Conservation (phyloP, 1,140 invertebrate genomes). For the Pogonomyrmex barbatus region DNA sequence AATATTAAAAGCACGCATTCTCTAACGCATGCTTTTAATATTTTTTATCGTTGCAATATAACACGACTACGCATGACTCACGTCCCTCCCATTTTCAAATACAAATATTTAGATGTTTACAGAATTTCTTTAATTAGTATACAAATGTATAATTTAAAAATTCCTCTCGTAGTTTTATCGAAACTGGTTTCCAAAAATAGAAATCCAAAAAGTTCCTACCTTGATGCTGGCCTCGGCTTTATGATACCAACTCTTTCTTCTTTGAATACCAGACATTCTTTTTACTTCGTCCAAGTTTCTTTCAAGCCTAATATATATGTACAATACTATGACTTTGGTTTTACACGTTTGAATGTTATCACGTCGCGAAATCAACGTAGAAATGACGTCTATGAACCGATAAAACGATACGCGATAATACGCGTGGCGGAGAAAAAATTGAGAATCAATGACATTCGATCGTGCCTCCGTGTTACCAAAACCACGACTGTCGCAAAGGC, state of each 20-base stretch:
- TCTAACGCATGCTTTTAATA: background rate
- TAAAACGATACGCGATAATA: slow-evolving; percentile 2
- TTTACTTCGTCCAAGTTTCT: background rate
- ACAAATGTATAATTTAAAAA: background rate
- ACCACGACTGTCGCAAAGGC: slow-evolving; percentile 7
- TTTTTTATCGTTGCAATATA: background rate
- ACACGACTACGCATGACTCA: background rate
- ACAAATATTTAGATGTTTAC: background rate
- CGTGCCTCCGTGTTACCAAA: background rate
- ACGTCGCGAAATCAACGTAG: background rate
- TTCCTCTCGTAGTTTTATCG: background rate
- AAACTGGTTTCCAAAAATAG: slow-evolving; percentile 9
- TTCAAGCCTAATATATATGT: background rate
- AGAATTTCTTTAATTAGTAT: background rate
- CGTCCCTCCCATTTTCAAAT: background rate
- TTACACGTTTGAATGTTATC: background rate
- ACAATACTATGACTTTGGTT: background rate
- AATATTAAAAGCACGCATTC: slow-evolving; percentile 3
- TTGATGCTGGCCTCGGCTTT: slow-evolving; percentile 74
- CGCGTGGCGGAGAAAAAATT: background rate
- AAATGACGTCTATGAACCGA: background rate
- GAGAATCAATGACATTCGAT: background rate
- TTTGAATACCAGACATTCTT: slow-evolving; percentile 73
- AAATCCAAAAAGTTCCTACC: slow-evolving; percentile 58
- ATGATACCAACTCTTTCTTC: slow-evolving; percentile 77